Percentiles rank a stretch among this genome's conserved stretches.
phyloP scores from a whole-genome alignment of 2,888 invertebrate species.

The Cephus nigrinus region DNA sequence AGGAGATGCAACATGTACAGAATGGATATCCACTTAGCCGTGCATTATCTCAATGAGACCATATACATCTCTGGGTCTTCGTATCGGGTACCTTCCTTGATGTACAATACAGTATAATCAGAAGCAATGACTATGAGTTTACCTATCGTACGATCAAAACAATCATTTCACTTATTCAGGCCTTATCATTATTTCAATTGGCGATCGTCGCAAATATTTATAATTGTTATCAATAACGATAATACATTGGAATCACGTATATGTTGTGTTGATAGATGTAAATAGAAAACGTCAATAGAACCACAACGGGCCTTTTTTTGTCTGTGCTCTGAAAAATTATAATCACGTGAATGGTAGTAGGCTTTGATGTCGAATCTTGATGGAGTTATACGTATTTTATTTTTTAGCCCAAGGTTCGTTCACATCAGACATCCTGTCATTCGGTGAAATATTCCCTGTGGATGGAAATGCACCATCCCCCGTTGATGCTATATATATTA shows the following conservation, averaged over 20 bases:
- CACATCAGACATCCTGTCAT: not conserved
- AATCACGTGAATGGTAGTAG: not conserved
- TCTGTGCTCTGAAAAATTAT: not conserved
- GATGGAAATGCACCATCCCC: not conserved
- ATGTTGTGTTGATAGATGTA: not conserved
- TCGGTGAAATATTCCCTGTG: not conserved
- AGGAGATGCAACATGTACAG: conserved; percentile 45
- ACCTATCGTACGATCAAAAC: not conserved
- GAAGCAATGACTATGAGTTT: not conserved
- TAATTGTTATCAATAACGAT: not conserved
- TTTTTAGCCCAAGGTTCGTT: not conserved
- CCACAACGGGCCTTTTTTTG: not conserved
- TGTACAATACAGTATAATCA: not conserved
- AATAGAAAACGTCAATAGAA: not conserved
- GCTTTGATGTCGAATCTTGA: too few relatives aligned
- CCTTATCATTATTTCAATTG: not conserved
- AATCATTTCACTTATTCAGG: not conserved
- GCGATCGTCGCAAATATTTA: not conserved
- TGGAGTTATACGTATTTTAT: not conserved
- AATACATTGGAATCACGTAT: not conserved
- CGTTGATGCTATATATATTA: not conserved
- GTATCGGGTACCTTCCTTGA: not conserved
- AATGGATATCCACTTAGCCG: conserved; percentile 55
- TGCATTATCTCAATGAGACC: conserved; percentile 62
- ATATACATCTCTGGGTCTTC: conserved; percentile 13